Percentiles rank a stretch among this genome's conserved stretches.
These are phyloP conservation scores for Heteractis magnifica DNA, from an alignment of 92 coral and sea anemone genomes.

Conservation along the genomic window DNA sequence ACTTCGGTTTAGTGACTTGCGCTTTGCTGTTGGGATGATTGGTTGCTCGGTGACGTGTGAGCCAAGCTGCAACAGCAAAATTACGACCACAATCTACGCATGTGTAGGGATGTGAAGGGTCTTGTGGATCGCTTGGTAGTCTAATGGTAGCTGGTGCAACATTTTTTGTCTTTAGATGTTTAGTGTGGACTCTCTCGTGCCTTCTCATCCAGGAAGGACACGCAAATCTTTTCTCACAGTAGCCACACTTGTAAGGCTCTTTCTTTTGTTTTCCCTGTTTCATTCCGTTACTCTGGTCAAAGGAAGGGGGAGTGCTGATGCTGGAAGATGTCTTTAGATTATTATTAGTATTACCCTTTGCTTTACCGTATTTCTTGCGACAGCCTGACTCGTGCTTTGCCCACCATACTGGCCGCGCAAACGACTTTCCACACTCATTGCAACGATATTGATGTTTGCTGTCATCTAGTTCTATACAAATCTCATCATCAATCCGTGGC, in stretches of 20 bases:
- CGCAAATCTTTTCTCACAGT: slow-evolving; percentile 29
- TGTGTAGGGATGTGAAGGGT: not conserved
- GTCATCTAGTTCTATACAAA: slow-evolving; percentile 6
- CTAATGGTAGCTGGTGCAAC: not conserved
- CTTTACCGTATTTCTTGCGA: not conserved
- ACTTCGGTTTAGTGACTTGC: not conserved
- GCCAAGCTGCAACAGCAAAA: slow-evolving; percentile 24
- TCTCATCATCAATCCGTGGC: slow-evolving; percentile 16
- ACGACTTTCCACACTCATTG: slow-evolving; percentile 34
- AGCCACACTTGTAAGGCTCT: slow-evolving; percentile 29
- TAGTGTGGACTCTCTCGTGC: slow-evolving; percentile 31
- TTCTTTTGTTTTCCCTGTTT: slow-evolving; percentile 15
- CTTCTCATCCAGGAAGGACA: slow-evolving; percentile 44
- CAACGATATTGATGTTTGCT: slow-evolving; percentile 18
- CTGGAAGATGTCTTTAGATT: not conserved
- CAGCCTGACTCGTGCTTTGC: slow-evolving; percentile 44
- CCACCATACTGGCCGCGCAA: slow-evolving; percentile 47
- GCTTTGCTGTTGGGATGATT: slow-evolving; percentile 12
- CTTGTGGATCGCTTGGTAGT: not conserved
- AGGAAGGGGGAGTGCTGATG: not conserved
- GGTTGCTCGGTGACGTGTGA: slow-evolving; percentile 18
- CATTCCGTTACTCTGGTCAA: not conserved
- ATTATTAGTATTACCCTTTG: not conserved
- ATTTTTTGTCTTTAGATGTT: not conserved
- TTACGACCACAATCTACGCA: slow-evolving; percentile 25